Conservation (phyloP, 2,888 invertebrate genomes). For the Leptopilina drosophilae region DNA sequence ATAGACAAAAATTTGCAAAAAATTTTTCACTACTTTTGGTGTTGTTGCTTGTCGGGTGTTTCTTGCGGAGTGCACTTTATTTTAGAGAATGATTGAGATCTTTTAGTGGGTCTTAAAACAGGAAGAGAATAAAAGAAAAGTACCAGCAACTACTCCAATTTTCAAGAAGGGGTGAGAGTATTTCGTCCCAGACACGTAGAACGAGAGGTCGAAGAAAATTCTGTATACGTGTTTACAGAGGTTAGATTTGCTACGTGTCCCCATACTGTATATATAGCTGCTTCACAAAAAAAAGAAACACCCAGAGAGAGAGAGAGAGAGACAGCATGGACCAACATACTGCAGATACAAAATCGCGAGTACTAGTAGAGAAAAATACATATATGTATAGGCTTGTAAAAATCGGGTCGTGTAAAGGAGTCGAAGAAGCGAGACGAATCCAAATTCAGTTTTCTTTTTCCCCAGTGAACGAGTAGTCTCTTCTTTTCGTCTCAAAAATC, state of each 20-base stretch:
- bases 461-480: conserved; percentile 1
- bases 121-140: conserved; percentile 9
- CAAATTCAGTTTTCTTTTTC: conserved; percentile 34
- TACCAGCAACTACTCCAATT: conserved; percentile 7
- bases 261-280: conserved; percentile 7
- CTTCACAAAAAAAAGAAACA: background rate
- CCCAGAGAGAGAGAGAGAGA: no score
- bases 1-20: no score
- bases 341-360: background rate
- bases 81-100: background rate
- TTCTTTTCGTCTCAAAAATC: background rate
- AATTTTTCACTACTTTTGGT: no score
- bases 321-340: conserved; percentile 8
- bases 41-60: background rate
- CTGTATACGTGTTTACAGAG: conserved; percentile 29
- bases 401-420: conserved; percentile 27
- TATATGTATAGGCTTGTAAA: conserved; percentile 29
- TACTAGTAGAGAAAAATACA: background rate
- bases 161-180: background rate
- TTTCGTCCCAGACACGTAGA: background rate
- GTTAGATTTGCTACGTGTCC: conserved; percentile 35
- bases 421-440: conserved; percentile 18
- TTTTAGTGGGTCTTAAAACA: conserved; percentile 26
- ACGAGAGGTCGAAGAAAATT: conserved; percentile 32
- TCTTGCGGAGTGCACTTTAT: conserved; percentile 9